Base-by-base conservation (phyloP, 2,888 invertebrate genomes). In the Spialia ferax region DNA sequence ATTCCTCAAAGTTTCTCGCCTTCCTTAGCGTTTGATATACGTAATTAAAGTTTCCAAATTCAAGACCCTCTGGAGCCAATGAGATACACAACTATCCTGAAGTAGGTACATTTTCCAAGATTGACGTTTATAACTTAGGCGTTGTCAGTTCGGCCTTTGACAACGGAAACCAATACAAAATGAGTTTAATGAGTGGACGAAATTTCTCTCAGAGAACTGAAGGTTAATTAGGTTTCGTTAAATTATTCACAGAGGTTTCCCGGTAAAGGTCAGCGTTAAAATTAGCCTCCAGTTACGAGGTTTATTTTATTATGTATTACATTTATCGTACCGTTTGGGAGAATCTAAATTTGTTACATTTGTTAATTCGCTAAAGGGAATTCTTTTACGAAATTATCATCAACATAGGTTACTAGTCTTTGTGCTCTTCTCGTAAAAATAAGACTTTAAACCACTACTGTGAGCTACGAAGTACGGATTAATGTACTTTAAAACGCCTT, bases 201-300 rank as follows among this genome's bases (percentile, higher is more conserved):
- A 63, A 45, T 45, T 45, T 55, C 55, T 20, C 56, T 57, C 32
- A 57, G 35, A 48, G 22, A 23, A 18, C 18, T 29, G 32, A 20
- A 57, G n/a, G 50, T 57, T 32, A 63, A 63, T 56, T 48, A n/a
- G 48, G 48, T 48, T 64, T 57, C 35, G 57, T 48, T 65, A 57
- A 65, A 57, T 57, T 65, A 65, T 65, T 57, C 57, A 42, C 18
- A 2, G 63, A 23, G 42, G 50, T 23, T 20, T 65, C 26, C 35
- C 57, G 50, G 50, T 50, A 65, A 65, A 65, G 64, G 64, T 65
- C 57, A 50, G 48, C 57, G 48, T 55, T 57, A 57, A 57, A 57
- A 64, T 64, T 50, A 57, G 50, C 57, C 10, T 29, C 26, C 26
- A 45, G 45, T 23, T 26, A 2, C 20, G 22, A 22, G n/a, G 3